Conservation (phyloP, 2,797 vertebrate genomes). For the Amphiprion clarkii region DNA sequence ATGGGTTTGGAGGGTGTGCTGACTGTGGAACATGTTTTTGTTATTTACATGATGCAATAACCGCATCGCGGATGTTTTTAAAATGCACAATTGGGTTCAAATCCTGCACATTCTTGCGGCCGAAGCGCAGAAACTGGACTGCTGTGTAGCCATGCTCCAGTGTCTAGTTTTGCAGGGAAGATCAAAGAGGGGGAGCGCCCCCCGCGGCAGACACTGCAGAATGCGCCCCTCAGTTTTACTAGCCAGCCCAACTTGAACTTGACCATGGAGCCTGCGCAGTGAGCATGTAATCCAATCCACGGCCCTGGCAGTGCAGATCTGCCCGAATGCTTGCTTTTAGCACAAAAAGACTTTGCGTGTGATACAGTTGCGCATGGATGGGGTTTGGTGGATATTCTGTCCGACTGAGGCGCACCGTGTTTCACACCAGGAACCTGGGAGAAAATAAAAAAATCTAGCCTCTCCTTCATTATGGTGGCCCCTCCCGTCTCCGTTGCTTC, state of each 20-base stretch:
- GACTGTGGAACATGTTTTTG: conserved; percentile 1
- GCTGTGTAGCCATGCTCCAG: conserved; percentile 17
- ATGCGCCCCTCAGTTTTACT: conserved; percentile 80
- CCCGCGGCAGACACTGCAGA: conserved; percentile 73
- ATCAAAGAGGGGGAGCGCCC: conserved; percentile 71
- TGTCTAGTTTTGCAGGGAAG: conserved; percentile 58
- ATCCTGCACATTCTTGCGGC: conserved; percentile 28
- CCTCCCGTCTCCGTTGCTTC: conserved; percentile 77
- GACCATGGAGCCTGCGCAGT: conserved; percentile 83
- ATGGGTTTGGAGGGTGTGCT: conserved; percentile 51
- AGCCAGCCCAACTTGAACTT: conserved; percentile 86
- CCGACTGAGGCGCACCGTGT: conserved; percentile 18
- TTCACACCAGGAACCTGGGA: conserved; percentile 37
- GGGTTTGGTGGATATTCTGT: conserved; percentile 16
- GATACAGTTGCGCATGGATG: conserved; percentile 9
- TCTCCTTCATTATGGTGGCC: conserved; percentile 62
- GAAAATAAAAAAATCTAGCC: conserved; percentile 28
- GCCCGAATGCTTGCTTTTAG: conserved; percentile 40
- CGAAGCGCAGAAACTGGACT: conserved; percentile 32
- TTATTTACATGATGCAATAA: not conserved
- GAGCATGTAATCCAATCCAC: conserved; percentile 64
- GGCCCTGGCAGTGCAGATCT: conserved; percentile 33
- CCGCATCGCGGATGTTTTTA: not conserved
- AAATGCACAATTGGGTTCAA: not conserved
- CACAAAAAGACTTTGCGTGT: conserved; percentile 9